A percentile compares a stretch with the other conserved stretches of the same genome.
phyloP scores from a whole-genome alignment of 2,888 invertebrate genomes.

The Agrypnus murinus region DNA sequence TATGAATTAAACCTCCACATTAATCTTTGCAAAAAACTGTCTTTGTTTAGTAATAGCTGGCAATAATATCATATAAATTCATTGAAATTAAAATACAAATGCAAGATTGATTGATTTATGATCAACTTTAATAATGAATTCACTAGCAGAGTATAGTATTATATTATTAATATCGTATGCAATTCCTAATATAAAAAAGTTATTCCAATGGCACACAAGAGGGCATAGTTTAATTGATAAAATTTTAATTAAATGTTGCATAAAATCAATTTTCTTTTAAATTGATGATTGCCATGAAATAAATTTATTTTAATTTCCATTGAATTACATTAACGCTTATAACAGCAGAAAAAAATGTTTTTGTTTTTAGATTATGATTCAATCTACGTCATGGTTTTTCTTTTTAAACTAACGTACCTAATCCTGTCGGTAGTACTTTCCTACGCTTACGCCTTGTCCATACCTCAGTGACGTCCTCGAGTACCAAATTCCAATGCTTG shows the following conservation, averaged over 20 bases:
- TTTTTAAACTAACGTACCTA: conserved; percentile 72
- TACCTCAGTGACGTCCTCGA: conserved; percentile 87
- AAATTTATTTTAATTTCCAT: conserved; percentile 5
- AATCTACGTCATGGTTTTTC: neutral
- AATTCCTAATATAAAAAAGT: no score
- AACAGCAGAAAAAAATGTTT: neutral
- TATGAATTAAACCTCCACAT: no score
- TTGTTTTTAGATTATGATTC: neutral
- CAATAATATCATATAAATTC: no score
- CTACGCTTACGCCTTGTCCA: conserved; percentile 80
- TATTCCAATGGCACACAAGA: no score
- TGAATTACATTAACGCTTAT: neutral
- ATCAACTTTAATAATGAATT: no score
- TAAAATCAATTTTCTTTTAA: neutral
- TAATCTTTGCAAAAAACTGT: no score
- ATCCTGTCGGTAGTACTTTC: conserved; percentile 76
- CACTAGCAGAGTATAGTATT: no score
- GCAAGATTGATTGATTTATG: no score
- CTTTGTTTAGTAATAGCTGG: no score
- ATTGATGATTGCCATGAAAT: neutral
- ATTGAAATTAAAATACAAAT: no score
- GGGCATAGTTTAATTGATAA: neutral
- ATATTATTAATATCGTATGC: no score
- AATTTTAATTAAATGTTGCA: conserved; percentile 13
- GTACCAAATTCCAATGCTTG: conserved; percentile 93